Evolutionary conservation across 1,140 invertebrate species (phyloP).

Genomic region (Radopholus similis): DNA sequence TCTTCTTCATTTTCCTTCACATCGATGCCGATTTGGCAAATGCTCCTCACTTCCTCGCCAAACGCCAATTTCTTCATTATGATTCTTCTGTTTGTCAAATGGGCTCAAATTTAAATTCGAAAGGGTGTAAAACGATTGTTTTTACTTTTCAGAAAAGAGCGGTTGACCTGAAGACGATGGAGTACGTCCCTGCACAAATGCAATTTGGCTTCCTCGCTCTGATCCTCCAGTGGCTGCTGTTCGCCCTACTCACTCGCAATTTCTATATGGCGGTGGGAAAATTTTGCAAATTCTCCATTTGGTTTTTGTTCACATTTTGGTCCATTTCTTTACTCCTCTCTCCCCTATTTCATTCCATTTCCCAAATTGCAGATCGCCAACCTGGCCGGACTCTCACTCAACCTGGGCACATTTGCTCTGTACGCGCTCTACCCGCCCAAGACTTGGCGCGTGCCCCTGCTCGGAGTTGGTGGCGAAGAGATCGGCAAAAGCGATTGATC

Average conservation of each 20-base stretch:
- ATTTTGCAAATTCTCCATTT: neutral
- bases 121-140: too few relatives aligned
- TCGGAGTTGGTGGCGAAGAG: slow-evolving; percentile 37
- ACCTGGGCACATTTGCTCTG: slow-evolving; percentile 46
- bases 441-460: slow-evolving; percentile 57
- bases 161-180: slow-evolving; percentile 47
- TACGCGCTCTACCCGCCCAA: slow-evolving; percentile 56
- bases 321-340: too few relatives aligned
- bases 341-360: too few relatives aligned
- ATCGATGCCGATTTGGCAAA: too few relatives aligned
- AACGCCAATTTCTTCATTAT: too few relatives aligned
- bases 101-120: too few relatives aligned
- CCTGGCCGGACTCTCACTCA: slow-evolving; percentile 51
- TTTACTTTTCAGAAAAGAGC: slow-evolving; percentile 55
- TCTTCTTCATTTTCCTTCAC: too few relatives aligned
- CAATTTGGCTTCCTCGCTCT: slow-evolving; percentile 56
- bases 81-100: too few relatives aligned
- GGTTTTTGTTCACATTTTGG: slow-evolving; percentile 24
- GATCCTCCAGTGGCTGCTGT: slow-evolving; percentile 51
- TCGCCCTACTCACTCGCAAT: slow-evolving; percentile 47
- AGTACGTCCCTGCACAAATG: slow-evolving; percentile 54
- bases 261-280: slow-evolving; percentile 47
- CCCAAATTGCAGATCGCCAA: slow-evolving; percentile 56
- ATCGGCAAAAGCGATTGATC: neutral
- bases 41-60: too few relatives aligned